Base-by-base conservation (phyloP, 2,797 vertebrate genomes). In the Hylomyscus alleni region DNA sequence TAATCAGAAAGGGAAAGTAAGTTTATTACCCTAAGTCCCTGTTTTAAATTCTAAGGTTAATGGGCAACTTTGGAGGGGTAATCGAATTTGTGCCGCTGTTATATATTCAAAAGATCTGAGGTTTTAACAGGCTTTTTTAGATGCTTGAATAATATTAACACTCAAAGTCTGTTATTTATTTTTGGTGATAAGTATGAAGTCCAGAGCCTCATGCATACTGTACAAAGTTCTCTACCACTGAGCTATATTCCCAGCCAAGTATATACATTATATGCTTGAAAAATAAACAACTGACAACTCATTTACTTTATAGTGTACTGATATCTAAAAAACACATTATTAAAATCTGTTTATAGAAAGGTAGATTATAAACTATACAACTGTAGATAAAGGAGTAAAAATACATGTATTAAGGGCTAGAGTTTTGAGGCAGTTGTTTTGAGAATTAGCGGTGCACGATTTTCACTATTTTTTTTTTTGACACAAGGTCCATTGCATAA, bases 1-100 rank as follows among this genome's bases (percentile, higher is more conserved):
- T 96, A 91, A 94, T 90, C 50, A 90, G 72, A 95, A 97, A 62
- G 54, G 69, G 81, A 34, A 93, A 81, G 56, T 76, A 50, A 91
- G 75, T 96, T 93, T 73, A 84, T 91, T 62, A 83, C 34, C n/a
- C 52, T 1, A 80, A 26, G 92, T 85, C 65, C 73, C 2, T 72
- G 47, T 92, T 92, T 56, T 77, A 81, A 96, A 84, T 47, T 62
- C n/a, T 77, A 75, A 92, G 76, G 78, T 69, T 76, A 95, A 91
- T 77, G 56, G 67, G 88, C n/a, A 96, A 54, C 44, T 90, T 94
- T 50, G 15, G 47, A 95, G 76, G 60, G 92, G 47, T 83, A 65
- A 95, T 93, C 24, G 72, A 87, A 83, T 92, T 73, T 90, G 34
- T 78, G 69, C 47, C 87, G 24, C 7, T 94, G 17, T 76, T 90